Base-by-base conservation (phyloP, 2,113 vertebrate species). In the Nothoprocta perdicaria region DNA sequence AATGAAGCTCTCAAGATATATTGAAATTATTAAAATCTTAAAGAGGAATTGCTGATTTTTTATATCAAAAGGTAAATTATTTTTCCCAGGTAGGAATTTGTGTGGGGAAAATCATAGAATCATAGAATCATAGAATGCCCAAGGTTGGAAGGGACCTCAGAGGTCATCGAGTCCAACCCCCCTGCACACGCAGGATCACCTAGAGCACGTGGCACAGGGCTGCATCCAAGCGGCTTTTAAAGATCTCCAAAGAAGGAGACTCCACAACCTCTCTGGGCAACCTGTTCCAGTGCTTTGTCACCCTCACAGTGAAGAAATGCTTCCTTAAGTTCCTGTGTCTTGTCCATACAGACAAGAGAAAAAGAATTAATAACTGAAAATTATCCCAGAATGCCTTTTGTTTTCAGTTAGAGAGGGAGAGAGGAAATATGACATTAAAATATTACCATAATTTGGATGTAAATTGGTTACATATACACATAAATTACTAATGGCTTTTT, bases 21-120 rank as follows among this genome's bases (percentile, higher is more conserved):
- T 88, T 83, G 14, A 60, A 94, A 78, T 89, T 80, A 89, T 87
- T 80, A 57, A 92, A 91, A 91, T 53, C 38, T 66, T 87, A 91
- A 80, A 86, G 53, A 12, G 88, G 63, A 6, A 84, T 45, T 82
- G 76, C 86, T 55, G 48, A 38, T 31, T 63, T 89, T 92, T 78
- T 22, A 69, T n/a, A 89, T 55, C 53, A 93, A 87, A 80, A 38
- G 40, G 4, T 24, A 73, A 74, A 68, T 69, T 76, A 24, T 38
- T 73, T 84, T 40, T 90, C 65, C 38, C 12, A 88, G 17, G 8
- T 66, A 73, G 29, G 15, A 76, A 65, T 48, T 41, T 3, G 50
- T 26, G 12, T 46, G 84, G 38, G 15, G 4, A 68, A 76, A 90
- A 41, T 62, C n/a, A n/a, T n/a, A n/a, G n/a, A n/a, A n/a, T n/a